A percentile compares a stretch with the other conserved stretches of the same genome.
Evolutionary conservation across 2,888 invertebrate species (phyloP).

Genomic region (Volucella inanis): DNA sequence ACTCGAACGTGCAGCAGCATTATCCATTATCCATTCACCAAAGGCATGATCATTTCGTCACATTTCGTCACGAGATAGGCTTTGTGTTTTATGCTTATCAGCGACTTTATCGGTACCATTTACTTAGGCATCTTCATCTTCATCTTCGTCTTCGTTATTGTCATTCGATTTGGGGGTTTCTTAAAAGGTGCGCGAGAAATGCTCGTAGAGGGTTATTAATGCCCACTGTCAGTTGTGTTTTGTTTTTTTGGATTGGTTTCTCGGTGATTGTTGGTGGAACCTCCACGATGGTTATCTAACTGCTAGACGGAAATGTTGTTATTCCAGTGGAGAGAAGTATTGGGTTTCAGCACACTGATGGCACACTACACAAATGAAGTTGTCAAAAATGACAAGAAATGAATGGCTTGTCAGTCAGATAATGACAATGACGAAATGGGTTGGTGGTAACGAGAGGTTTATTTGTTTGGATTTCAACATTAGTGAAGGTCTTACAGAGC

Average conservation of each 20-base stretch:
- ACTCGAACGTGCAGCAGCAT: conserved; percentile 55
- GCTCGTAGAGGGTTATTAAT: conserved; percentile 33
- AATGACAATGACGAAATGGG: conserved; percentile 14
- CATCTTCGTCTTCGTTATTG: not conserved
- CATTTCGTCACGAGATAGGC: conserved; percentile 17
- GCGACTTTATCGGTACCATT: not conserved
- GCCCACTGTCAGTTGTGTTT: conserved; percentile 45
- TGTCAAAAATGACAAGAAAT: conserved; percentile 15
- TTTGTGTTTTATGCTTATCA: conserved; percentile 19
- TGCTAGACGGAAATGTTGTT: conserved; percentile 4
- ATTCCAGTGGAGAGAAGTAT: conserved; percentile 16
- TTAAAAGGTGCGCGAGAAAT: conserved; percentile 18
- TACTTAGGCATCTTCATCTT: conserved; percentile 27
- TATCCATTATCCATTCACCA: conserved; percentile 48
- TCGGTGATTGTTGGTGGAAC: conserved; percentile 29
- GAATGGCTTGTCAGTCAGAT: conserved; percentile 2
- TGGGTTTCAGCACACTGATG: conserved; percentile 27
- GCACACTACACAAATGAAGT: not conserved
- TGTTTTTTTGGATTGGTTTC: conserved; percentile 31
- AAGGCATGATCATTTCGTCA: conserved; percentile 42
- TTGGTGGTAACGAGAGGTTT: conserved; percentile 1
- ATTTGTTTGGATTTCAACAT: not conserved
- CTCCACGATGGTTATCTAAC: not conserved
- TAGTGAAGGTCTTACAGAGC: too few species aligned
- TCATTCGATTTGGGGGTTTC: conserved; percentile 9